A percentile compares a stretch with the other conserved stretches of the same genome.
Conservation (phyloP, 2,113 vertebrate genomes). For the Sylvilagus bachmani region DNA sequence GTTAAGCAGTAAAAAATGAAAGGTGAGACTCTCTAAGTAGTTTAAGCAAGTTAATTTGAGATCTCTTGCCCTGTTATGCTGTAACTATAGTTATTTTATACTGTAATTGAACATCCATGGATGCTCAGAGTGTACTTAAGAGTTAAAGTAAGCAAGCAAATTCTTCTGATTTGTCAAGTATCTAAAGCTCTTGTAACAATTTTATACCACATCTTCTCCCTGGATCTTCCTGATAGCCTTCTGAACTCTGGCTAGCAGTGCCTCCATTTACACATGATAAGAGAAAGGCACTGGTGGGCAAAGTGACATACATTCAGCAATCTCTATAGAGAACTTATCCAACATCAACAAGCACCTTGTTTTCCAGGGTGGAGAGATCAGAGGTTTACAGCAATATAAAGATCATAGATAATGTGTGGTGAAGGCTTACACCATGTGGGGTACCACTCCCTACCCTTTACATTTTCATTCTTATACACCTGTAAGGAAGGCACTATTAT, state of each 20-base stretch:
- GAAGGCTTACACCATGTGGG: not conserved
- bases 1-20: not conserved
- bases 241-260: not conserved
- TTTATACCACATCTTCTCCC: not conserved
- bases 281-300: not conserved
- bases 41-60: conserved; percentile 24
- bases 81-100: not conserved
- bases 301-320: not conserved
- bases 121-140: not conserved
- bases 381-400: not conserved
- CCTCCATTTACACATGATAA: not conserved
- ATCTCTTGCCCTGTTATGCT: not conserved
- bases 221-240: not conserved
- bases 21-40: not conserved
- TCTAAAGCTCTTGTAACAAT: not conserved
- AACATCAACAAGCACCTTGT: not conserved
- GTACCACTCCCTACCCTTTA: not conserved
- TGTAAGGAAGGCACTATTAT: not conserved
- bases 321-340: not conserved
- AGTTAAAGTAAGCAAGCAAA: not conserved
- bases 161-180: not conserved
- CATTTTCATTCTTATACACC: not conserved
- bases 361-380: not conserved
- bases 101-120: not conserved
- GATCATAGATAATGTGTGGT: not conserved